Base-by-base conservation (phyloP, 2,113 vertebrate species). In the Megalops atlanticus region DNA sequence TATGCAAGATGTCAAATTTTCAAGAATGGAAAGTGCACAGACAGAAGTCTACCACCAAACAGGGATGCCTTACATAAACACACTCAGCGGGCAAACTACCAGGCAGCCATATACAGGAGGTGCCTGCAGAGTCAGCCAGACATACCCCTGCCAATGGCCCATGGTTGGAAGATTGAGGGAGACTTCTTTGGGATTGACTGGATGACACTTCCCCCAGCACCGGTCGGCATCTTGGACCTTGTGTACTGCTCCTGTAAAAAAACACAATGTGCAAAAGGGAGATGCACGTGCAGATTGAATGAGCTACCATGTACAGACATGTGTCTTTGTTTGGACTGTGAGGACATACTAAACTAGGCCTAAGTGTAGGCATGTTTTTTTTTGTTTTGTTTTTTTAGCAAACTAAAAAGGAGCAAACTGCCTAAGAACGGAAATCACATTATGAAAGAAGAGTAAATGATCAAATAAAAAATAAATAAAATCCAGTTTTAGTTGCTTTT, bases 91-190 rank as follows among this genome's bases (percentile, higher is more conserved):
- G 49, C 49, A 54, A 77, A 77, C 21, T 77, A 77, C 21, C 76
- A 39, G 52, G 49, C 38, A 39, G 72, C 18, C 72, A 73, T 73
- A 38, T 24, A 74, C 38, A 74, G 38, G 8, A 78, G 76, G 35
- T 33, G 49, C 76, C 52, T 78, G 49, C 18, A 78, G 24, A 68
- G 76, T 10, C 77, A 78, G 77, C 52, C 77, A 78, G 52, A 78
- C 38, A 68, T 78, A 12, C 54, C 52, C 36, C 54, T n/a, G 35
- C 77, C 77, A 68, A 78, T 69, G 24, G 36, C 2, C 52, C 54
- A 78, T 68, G 52, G 77, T 24, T 78, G 54, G 77, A 68, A 69
- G 54, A 78, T 68, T 68, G 47, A 54, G 43, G 43, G 43, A 45
- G 43, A 45, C 45, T 77, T 54, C 75, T 77, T 77, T 77, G 75